Percentiles rank a stretch among this genome's conserved stretches.
phyloP scores from a whole-genome alignment of 2,888 invertebrate genomes.

The Oligia fasciuncula region DNA sequence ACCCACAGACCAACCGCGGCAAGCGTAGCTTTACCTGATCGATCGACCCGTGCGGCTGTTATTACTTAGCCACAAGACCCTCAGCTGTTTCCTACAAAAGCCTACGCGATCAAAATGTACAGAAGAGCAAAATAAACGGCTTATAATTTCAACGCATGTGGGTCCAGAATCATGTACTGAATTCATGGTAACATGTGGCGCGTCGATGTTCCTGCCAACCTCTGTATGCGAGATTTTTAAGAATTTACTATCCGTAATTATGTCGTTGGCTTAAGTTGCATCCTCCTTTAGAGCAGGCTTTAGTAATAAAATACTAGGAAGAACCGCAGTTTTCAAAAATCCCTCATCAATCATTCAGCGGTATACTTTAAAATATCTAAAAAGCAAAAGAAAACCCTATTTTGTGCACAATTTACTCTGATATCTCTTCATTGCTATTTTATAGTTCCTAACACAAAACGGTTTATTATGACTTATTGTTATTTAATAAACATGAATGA shows the following conservation, averaged over 20 bases:
- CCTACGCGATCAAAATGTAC: too few species aligned
- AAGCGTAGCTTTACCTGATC: too few species aligned
- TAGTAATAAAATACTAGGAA: neutral
- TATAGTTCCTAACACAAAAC: conserved; percentile 18
- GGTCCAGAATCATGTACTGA: too few species aligned
- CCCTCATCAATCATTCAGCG: conserved; percentile 33
- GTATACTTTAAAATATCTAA: conserved; percentile 18
- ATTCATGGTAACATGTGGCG: too few species aligned
- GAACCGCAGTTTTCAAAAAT: too few species aligned
- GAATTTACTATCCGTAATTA: neutral
- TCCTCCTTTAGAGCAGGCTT: neutral
- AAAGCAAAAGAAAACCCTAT: conserved; percentile 15
- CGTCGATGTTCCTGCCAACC: too few species aligned
- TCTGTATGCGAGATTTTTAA: neutral
- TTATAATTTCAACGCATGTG: too few species aligned
- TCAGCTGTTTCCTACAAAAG: too few species aligned
- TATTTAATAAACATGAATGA: conserved; percentile 37
- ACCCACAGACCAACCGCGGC: too few species aligned
- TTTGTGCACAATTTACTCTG: conserved; percentile 18
- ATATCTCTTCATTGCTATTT: conserved; percentile 4
- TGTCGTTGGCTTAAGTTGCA: neutral
- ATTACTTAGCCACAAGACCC: too few species aligned
- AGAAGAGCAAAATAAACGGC: too few species aligned
- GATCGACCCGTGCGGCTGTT: too few species aligned
- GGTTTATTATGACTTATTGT: conserved; percentile 18